Base-by-base conservation (phyloP, 2,888 invertebrate species). In the Tipula lateralis region DNA sequence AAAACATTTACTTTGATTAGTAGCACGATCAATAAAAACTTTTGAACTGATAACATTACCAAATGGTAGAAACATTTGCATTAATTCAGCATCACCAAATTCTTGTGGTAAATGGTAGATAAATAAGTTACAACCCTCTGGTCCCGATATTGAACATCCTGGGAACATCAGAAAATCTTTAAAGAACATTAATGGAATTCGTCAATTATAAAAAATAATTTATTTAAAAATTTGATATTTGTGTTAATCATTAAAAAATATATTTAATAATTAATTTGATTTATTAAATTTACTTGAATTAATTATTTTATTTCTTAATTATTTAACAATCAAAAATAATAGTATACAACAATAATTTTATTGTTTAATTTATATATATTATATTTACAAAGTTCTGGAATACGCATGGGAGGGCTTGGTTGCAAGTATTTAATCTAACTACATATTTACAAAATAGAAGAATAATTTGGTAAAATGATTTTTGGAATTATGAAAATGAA, bases 81-180 rank as follows among this genome's bases (percentile, higher is more conserved):
- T 99, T 90, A 99, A 94, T 92, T 99, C 99, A 86, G 96, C 95
- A 91, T 99, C 99, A 85, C 99, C 99, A 90, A 99, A 99, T 92
- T 99, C 99, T 92, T 99, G 99, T 87, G 99, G 99, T 92, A 99
- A 95, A 93, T 99, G 99, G 93, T 99, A 99, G 92, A 99, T 99
- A 94, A 99, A 99, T 89, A 99, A 94, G 92, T 99, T 99, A 93
- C 99, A 99, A 90, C 99, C 99, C 93, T 99, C 99, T 88, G 99
- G 99, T 90, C 99, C 99, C 91, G 96, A 96, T 92, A 97, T 96
- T 90, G 96, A 97, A 92, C 97, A 97, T 91, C 97, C 97, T 96
- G 93, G 93, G 91, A 93, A 93, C 92, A 93, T 92, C 91, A 93
- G 91, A 91, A 93, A 93, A 92, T 93, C 93, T 93, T 93, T 92